These are phyloP conservation scores for Phaedon cochleariae DNA, from an alignment of 2,888 invertebrate species.

Conservation along the genomic window DNA sequence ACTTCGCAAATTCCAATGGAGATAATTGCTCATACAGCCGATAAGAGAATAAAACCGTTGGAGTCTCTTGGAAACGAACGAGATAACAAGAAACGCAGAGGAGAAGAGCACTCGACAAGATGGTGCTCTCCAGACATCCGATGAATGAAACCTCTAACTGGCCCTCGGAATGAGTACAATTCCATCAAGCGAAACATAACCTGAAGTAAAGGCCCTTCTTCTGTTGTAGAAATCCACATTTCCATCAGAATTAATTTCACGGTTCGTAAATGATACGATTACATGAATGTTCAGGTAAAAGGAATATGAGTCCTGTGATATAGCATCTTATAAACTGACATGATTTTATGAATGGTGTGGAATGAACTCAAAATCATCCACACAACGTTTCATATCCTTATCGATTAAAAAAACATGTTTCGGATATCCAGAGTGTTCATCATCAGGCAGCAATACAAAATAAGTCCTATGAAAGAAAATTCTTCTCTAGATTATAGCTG, in stretches of 20 bases:
- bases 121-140: conserved; percentile 6
- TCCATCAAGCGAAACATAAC: not conserved
- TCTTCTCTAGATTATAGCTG: too few relatives aligned
- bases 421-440: too few relatives aligned
- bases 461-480: too few relatives aligned
- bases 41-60: not conserved
- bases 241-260: not conserved
- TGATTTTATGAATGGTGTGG: too few relatives aligned
- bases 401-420: too few relatives aligned
- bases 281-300: too few relatives aligned
- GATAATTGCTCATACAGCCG: not conserved
- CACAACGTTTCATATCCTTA: too few relatives aligned
- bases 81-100: conserved; percentile 6
- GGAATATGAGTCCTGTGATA: too few relatives aligned
- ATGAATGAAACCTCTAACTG: conserved; percentile 5
- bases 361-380: too few relatives aligned
- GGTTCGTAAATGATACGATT: not conserved
- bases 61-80: not conserved
- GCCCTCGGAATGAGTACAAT: conserved; percentile 1
- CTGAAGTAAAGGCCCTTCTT: not conserved
- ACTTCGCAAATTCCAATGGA: not conserved
- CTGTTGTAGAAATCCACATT: too few relatives aligned
- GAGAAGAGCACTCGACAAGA: conserved; percentile 3
- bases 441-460: too few relatives aligned
- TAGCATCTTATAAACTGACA: too few relatives aligned